These are phyloP conservation scores for Philopedon plagiatum DNA, from an alignment of 2,888 invertebrate genomes.

Conservation along the genomic window DNA sequence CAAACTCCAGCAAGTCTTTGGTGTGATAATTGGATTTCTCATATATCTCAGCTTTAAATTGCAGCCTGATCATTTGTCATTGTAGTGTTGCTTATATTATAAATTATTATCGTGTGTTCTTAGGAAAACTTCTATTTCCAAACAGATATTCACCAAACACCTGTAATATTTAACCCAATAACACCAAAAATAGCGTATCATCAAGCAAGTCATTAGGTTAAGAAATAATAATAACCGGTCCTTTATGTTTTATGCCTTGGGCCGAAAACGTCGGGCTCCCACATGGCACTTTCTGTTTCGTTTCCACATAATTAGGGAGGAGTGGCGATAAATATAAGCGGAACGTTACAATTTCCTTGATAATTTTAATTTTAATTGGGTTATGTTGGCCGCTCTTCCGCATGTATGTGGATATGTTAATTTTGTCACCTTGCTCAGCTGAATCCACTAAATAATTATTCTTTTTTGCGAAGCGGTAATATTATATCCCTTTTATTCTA, in stretches of 20 bases:
- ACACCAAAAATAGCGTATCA: slow-evolving; percentile 15
- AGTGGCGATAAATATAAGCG: neutral
- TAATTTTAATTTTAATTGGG: neutral
- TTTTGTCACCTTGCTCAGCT: neutral
- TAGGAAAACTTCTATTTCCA: neutral
- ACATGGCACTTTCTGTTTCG: slow-evolving; percentile 31
- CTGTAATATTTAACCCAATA: slow-evolving; percentile 1
- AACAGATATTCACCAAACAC: neutral
- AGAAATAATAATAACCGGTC: slow-evolving; percentile 30
- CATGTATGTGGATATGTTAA: neutral
- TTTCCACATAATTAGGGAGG: slow-evolving; percentile 13
- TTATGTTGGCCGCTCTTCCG: neutral
- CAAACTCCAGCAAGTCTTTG: too few relatives aligned
- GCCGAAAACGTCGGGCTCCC: slow-evolving; percentile 6
- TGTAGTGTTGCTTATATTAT: too few relatives aligned
- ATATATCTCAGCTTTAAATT: too few relatives aligned
- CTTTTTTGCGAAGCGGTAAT: too few relatives aligned
- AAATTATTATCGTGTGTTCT: too few relatives aligned
- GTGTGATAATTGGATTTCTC: too few relatives aligned
- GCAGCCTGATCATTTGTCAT: too few relatives aligned
- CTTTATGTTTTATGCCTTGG: slow-evolving; percentile 15
- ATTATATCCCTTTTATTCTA: too few relatives aligned
- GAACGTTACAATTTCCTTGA: slow-evolving; percentile 1
- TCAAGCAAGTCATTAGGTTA: slow-evolving; percentile 23
- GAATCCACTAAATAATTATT: too few relatives aligned